Evolutionary conservation across 2,113 vertebrate genomes (phyloP).

Genomic region (Ictalurus furcatus): DNA sequence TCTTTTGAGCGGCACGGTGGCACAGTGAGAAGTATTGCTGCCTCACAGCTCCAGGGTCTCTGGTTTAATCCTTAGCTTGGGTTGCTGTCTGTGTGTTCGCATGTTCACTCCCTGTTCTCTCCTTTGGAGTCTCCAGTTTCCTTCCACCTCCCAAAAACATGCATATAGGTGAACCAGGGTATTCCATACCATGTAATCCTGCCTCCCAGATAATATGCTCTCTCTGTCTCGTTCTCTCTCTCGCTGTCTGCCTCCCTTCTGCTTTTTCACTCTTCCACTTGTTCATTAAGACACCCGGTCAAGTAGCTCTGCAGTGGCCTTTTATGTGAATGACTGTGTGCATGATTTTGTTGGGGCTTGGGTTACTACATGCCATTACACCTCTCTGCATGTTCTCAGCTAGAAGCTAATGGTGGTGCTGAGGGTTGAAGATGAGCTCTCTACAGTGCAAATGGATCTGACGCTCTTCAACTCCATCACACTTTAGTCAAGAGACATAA

Average conservation of each 20-base stretch:
- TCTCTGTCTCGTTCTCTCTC: background rate
- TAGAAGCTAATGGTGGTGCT: constrained; percentile 42
- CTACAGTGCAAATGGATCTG: constrained; percentile 32
- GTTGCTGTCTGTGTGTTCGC: background rate
- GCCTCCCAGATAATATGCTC: background rate
- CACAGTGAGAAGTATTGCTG: background rate
- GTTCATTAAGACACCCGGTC: constrained; percentile 1
- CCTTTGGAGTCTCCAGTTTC: background rate
- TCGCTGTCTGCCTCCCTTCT: background rate
- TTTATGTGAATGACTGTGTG: constrained; percentile 21
- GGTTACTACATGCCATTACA: constrained; percentile 10
- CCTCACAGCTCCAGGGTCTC: background rate
- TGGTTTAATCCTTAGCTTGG: background rate
- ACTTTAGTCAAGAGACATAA: constrained; percentile 35
- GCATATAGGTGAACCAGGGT: background rate
- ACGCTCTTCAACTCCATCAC: constrained; percentile 6
- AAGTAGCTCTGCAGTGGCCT: constrained; percentile 16
- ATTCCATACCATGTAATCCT: background rate
- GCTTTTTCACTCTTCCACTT: constrained; percentile 17
- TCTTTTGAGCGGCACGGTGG: background rate
- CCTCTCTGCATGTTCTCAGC: background rate
- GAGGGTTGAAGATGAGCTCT: constrained; percentile 36
- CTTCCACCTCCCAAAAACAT: background rate
- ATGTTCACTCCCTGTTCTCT: background rate
- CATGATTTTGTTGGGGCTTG: background rate